Evolutionary conservation across 2,113 vertebrate species (phyloP), one percentile per base, ranked within the genome.

Genomic region (Cisticola juncidis): DNA sequence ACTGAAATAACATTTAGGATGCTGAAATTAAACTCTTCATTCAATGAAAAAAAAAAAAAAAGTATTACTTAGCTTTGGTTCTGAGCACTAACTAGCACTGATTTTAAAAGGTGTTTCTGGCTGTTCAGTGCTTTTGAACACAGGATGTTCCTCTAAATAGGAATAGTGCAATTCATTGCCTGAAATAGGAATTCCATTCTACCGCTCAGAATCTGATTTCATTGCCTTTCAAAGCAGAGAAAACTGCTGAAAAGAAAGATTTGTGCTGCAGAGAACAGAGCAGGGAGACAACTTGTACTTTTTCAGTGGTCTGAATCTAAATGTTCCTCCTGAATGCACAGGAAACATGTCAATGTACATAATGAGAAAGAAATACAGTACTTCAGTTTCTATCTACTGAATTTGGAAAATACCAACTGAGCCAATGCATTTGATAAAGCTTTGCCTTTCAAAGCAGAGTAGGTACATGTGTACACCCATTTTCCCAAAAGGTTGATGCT

Each of bases 181-280:
- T 88, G 58, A 92, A 90, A 85, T 79, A 71, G 47, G 71, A 80
- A 81, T 86, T 47, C 50, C 51, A 65, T 82, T 80, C 58, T 90
- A 76, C 58, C 0, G 0, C 35, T 88, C 60, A 68, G 48, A 23
- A 45, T 83, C 83, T 94, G 80, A 66, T 82, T 83, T 14, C 45
- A 42, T 81, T 86, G 84, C 87, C 72, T 96, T 95, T 87, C 77
- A 92, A 70, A 88, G 60, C 65, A 74, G 53, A 66, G 44, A 40
- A 93, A 91, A 84, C 35, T 77, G 82, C 81, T 86, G 87, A 95
- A 86, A 70, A 62, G 56, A 88, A 72, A 68, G 60, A 68, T 92
- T 76, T 81, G 57, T 86, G 73, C 94, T 86, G 58, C 65, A 64
- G 57, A 86, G 62, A 85, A 70, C 53, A 92, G 90, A 71, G 79